Evolutionary conservation across 2,797 vertebrate species (phyloP).

Genomic region (Acanthis flammea): DNA sequence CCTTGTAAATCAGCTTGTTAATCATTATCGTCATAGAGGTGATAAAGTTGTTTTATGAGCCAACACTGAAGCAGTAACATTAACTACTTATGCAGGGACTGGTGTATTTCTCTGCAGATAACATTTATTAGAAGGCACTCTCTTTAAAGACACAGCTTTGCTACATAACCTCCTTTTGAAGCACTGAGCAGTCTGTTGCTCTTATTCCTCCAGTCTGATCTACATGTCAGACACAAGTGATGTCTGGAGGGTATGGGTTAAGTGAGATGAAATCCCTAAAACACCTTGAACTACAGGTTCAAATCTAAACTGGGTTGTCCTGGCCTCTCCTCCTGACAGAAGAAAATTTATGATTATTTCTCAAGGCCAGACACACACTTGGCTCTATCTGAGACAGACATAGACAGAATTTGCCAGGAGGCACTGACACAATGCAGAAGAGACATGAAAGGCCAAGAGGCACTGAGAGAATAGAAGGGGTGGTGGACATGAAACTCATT

Average conservation of each 20-base stretch:
- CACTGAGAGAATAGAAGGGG: conserved; percentile 7
- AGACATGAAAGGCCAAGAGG: conserved; percentile 37
- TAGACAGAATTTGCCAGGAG: conserved; percentile 39
- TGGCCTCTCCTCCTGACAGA: neutral
- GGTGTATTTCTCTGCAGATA: conserved; percentile 64
- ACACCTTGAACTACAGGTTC: conserved; percentile 59
- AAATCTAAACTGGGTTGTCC: conserved; percentile 23
- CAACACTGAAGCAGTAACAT: conserved; percentile 46
- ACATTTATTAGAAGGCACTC: conserved; percentile 47
- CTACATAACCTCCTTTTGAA: neutral
- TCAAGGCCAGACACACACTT: conserved; percentile 32
- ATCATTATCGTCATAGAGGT: conserved; percentile 54
- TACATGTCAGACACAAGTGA: conserved; percentile 9
- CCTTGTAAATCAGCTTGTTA: conserved; percentile 66
- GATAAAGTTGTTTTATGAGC: conserved; percentile 62
- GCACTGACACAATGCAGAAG: conserved; percentile 28
- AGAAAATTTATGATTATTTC: conserved; percentile 46
- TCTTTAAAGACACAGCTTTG: conserved; percentile 49
- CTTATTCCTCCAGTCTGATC: neutral
- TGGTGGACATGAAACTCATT: conserved; percentile 2
- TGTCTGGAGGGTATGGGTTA: conserved; percentile 29
- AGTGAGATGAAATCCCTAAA: conserved; percentile 26
- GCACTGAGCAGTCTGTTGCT: neutral
- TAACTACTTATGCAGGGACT: conserved; percentile 46
- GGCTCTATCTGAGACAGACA: conserved; percentile 2